Conservation (phyloP, 2,888 invertebrate species). For the Gymnocheta viridis region DNA sequence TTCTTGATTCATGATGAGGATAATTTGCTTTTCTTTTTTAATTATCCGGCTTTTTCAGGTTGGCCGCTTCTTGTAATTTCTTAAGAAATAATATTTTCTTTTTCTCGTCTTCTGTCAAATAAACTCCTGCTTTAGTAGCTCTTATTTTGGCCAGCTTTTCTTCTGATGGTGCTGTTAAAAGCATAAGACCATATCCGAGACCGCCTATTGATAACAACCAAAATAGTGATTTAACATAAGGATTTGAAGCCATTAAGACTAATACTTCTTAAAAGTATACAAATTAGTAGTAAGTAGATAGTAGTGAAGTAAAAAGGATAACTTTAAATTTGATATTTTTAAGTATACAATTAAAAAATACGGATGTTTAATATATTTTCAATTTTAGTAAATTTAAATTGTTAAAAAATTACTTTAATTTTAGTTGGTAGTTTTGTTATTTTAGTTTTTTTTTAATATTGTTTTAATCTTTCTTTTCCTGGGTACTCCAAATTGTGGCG, state of each 20-base stretch:
- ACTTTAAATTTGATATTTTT: not conserved
- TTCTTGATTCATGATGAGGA: constrained; percentile 50
- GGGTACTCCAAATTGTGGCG: constrained; percentile 83
- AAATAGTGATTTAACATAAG: constrained; percentile 82
- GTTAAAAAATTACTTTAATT: constrained; percentile 22
- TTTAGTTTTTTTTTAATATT: not conserved
- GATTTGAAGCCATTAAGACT: constrained; percentile 77
- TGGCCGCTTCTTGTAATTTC: constrained; percentile 76
- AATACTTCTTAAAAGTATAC: not conserved
- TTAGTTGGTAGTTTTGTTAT: not conserved
- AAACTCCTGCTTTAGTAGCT: constrained; percentile 67
- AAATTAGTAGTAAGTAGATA: not conserved
- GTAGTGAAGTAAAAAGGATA: not conserved
- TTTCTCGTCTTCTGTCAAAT: constrained; percentile 74
- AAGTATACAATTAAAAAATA: not conserved
- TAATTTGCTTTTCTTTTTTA: constrained; percentile 60
- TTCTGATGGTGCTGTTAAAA: constrained; percentile 83
- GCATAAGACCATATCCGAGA: constrained; percentile 85
- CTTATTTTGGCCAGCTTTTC: constrained; percentile 78
- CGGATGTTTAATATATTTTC: not conserved
- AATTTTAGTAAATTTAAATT: not conserved
- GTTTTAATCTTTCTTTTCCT: constrained; percentile 74
- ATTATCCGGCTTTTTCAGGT: constrained; percentile 73
- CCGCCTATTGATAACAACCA: constrained; percentile 85
- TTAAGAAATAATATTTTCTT: constrained; percentile 77